Conservation (phyloP, 2,888 invertebrate species). For the Thelaira solivaga region DNA sequence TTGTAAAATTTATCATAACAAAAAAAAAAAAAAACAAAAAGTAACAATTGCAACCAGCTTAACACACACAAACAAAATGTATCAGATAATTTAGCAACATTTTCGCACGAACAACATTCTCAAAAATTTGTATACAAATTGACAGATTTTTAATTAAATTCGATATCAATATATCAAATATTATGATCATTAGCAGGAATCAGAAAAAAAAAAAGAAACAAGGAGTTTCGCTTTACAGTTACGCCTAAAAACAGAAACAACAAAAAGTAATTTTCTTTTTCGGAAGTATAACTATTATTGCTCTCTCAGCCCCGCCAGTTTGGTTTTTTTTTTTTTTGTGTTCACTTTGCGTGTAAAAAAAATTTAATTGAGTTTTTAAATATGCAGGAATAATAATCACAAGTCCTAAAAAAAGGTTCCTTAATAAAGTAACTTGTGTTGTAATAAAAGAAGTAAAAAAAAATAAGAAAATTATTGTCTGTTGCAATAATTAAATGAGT, state of each 20-base stretch:
- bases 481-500: no score
- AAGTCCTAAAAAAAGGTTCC: no score
- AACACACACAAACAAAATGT: neutral
- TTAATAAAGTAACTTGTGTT: no score
- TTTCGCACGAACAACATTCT: conserved; percentile 31
- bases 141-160: conserved; percentile 62
- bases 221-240: conserved; percentile 8
- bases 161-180: conserved; percentile 58
- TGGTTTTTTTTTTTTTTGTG: no score
- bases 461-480: no score
- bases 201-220: neutral
- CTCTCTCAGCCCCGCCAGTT: no score
- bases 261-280: neutral
- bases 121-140: conserved; percentile 56
- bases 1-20: conserved; percentile 75
- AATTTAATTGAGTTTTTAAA: no score
- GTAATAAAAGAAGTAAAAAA: no score
- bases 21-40: no score
- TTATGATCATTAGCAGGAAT: conserved; percentile 43
- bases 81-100: conserved; percentile 51
- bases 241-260: neutral
- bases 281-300: no score
- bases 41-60: conserved; percentile 38
- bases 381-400: no score
- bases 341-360: no score